phyloP scores from a whole-genome alignment of 2,113 vertebrate genomes.

The Corythornis madagascariensis region DNA sequence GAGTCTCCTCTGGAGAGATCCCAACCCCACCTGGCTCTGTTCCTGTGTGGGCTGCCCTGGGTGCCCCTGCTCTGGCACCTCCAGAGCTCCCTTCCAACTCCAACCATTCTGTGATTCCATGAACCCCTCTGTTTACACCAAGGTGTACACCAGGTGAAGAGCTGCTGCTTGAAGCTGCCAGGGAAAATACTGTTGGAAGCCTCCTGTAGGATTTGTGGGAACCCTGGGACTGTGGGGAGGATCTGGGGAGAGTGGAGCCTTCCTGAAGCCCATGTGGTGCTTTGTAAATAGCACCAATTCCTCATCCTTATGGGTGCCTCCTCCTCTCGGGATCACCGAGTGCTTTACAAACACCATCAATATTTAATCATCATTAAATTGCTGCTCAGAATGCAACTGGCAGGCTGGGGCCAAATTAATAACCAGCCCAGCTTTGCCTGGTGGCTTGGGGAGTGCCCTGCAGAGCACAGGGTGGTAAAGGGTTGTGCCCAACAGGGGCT shows the following conservation, averaged over 20 bases:
- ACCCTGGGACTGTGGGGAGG: not conserved
- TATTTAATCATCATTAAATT: conserved; percentile 10
- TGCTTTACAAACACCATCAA: conserved; percentile 40
- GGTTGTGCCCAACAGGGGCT: not conserved
- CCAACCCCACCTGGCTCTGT: too few species aligned
- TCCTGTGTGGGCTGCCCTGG: too few species aligned
- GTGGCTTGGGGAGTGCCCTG: not conserved
- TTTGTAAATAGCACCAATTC: not conserved
- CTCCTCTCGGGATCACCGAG: conserved; percentile 15
- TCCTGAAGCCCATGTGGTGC: not conserved
- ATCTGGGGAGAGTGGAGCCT: not conserved
- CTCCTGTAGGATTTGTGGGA: not conserved
- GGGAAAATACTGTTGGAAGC: not conserved
- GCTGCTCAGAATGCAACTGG: not conserved
- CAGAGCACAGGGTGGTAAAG: fast-evolving
- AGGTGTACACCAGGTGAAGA: not conserved
- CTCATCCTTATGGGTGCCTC: not conserved
- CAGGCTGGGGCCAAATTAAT: not conserved
- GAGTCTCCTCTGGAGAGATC: too few species aligned
- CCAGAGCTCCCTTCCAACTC: too few species aligned
- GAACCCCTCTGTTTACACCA: not conserved
- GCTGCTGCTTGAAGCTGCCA: not conserved
- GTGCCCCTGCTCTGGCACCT: too few species aligned
- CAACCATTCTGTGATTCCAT: too few species aligned
- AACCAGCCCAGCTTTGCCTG: not conserved